Conservation (phyloP, 2,797 vertebrate species). For the Thunnus albacares region DNA sequence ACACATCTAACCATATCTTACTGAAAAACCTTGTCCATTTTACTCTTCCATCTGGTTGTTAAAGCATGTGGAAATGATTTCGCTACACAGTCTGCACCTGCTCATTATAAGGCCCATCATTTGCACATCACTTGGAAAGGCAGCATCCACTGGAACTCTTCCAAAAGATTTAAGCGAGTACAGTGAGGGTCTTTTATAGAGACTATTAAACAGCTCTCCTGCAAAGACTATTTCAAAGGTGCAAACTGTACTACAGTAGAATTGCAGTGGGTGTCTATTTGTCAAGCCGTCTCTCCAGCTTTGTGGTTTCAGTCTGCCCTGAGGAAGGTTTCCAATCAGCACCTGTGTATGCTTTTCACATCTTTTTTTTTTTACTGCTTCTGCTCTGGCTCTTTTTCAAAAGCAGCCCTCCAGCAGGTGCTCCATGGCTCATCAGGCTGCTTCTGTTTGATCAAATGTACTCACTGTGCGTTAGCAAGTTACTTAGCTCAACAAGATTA, state of each 20-base stretch:
- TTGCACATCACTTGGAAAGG: conserved; percentile 75
- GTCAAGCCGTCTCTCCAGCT: conserved; percentile 46
- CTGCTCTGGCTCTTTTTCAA: conserved; percentile 62
- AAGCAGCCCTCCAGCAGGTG: conserved; percentile 61
- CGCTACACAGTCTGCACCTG: conserved; percentile 59
- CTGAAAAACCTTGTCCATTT: conserved; percentile 20
- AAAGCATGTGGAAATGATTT: conserved; percentile 69
- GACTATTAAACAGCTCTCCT: conserved; percentile 68
- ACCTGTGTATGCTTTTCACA: conserved; percentile 61
- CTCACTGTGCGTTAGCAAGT: conserved; percentile 9
- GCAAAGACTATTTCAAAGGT: conserved; percentile 62
- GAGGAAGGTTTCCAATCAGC: conserved; percentile 61
- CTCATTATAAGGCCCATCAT: conserved; percentile 75
- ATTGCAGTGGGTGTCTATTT: conserved; percentile 57
- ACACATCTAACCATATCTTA: conserved; percentile 17
- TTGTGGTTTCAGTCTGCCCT: conserved; percentile 53
- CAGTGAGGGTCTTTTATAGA: conserved; percentile 62
- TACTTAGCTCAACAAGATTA: conserved; percentile 19
- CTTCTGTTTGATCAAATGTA: conserved; percentile 58
- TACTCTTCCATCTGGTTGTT: conserved; percentile 38
- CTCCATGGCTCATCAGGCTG: conserved; percentile 32
- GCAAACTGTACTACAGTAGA: conserved; percentile 43
- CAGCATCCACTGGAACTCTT: conserved; percentile 63
- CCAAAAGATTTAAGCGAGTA: conserved; percentile 49
- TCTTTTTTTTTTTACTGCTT: conserved; percentile 57